These are phyloP conservation scores for Eunapius fragilis DNA, from an alignment of 37 sponge, comb jelly and placozoan species.

Conservation along the genomic window DNA sequence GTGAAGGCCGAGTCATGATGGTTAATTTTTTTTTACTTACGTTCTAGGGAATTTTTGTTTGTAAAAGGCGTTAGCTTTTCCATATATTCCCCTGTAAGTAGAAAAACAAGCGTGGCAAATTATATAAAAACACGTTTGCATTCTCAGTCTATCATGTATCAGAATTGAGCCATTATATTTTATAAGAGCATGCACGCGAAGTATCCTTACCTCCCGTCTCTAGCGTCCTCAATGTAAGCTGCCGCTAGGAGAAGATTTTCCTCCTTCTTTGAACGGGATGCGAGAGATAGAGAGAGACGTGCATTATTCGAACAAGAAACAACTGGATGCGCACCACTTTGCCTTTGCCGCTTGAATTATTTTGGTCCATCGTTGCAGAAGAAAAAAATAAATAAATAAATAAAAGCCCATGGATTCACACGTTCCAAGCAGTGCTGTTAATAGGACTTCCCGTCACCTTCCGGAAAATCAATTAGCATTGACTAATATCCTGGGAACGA, in stretches of 20 bases:
- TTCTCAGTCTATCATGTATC: too few species aligned
- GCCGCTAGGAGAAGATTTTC: conserved; percentile 46
- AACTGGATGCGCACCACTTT: neutral
- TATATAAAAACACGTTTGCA: neutral
- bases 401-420: neutral
- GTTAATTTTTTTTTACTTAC: conserved; percentile 21
- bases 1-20: too few species aligned
- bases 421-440: neutral
- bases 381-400: too few species aligned
- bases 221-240: conserved; percentile 68
- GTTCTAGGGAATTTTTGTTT: conserved; percentile 33
- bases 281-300: neutral
- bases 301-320: neutral
- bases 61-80: conserved; percentile 37
- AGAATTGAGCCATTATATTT: too few species aligned
- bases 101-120: neutral
- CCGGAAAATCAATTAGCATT: neutral
- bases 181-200: too few species aligned
- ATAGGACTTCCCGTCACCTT: neutral
- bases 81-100: conserved; percentile 49
- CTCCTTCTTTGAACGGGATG: neutral
- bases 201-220: conserved; percentile 35
- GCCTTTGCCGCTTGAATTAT: neutral
- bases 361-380: too few species aligned
- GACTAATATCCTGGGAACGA: neutral